Conservation (phyloP, 2,113 vertebrate species). For the Nipponia nippon region DNA sequence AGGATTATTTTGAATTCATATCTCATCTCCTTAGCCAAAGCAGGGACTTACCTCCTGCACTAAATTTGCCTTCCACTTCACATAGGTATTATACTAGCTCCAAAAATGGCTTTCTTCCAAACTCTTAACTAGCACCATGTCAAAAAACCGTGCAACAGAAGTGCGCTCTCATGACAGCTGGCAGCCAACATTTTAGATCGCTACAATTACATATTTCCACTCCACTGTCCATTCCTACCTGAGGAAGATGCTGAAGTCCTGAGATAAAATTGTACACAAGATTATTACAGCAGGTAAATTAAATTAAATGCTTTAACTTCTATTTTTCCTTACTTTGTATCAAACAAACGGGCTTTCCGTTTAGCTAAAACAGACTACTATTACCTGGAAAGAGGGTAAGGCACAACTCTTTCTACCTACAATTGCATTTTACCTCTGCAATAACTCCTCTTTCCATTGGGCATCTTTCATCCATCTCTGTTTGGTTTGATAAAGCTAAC, state of each 20-base stretch:
- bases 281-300: background rate
- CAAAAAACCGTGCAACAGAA: background rate
- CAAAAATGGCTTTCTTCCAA: background rate
- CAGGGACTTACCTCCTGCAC: background rate
- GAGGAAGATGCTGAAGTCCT: background rate
- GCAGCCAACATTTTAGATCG: background rate
- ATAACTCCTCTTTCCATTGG: background rate
- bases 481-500: background rate
- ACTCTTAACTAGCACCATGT: background rate
- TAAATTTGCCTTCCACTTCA: background rate
- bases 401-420: background rate
- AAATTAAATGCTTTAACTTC: background rate
- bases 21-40: background rate
- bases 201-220: background rate
- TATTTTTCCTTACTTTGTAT: background rate
- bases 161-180: background rate
- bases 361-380: background rate
- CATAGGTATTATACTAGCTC: background rate
- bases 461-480: background rate
- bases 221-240: background rate
- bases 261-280: background rate
- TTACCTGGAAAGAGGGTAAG: background rate
- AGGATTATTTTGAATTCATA: background rate
- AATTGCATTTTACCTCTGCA: background rate
- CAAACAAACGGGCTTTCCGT: background rate